A percentile compares a stretch with the other conserved stretches of the same genome.
phyloP scores from a whole-genome alignment of 2,888 invertebrate genomes.

The Luperina nickerlii region DNA sequence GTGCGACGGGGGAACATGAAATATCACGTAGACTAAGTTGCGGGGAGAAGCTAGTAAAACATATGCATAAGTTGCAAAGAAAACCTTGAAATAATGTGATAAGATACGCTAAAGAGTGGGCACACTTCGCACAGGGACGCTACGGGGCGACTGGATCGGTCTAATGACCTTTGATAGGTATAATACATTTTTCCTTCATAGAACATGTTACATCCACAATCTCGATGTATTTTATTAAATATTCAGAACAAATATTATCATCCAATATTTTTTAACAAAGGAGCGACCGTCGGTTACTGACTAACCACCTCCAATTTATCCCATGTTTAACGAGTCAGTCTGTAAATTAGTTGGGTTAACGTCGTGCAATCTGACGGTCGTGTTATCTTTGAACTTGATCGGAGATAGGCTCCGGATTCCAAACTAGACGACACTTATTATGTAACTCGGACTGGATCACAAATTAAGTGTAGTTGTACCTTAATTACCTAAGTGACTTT shows the following conservation, averaged over 20 bases:
- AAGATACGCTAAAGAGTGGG: not conserved
- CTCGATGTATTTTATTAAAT: not conserved
- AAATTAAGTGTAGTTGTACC: conserved; percentile 36
- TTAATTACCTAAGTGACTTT: conserved; percentile 6
- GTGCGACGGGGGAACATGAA: too few relatives aligned
- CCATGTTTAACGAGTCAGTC: conserved; percentile 4
- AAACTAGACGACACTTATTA: conserved; percentile 36
- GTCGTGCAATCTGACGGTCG: conserved; percentile 17
- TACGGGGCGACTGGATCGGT: too few relatives aligned
- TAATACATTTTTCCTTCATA: not conserved
- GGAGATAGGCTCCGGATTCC: conserved; percentile 22
- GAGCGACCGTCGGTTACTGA: not conserved
- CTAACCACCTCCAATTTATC: conserved; percentile 6
- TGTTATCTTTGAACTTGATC: conserved; percentile 54
- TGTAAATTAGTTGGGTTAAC: conserved; percentile 34
- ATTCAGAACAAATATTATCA: not conserved
- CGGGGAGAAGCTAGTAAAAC: not conserved
- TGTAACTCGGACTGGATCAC: conserved; percentile 20
- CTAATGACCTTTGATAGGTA: not conserved
- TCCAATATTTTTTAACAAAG: not conserved
- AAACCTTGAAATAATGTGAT: not conserved
- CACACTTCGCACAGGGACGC: not conserved
- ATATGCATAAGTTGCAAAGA: not conserved
- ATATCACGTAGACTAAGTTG: too few relatives aligned
- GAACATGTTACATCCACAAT: not conserved